phyloP scores from a whole-genome alignment of 2,797 vertebrate genomes.

The Luscinia luscinia region DNA sequence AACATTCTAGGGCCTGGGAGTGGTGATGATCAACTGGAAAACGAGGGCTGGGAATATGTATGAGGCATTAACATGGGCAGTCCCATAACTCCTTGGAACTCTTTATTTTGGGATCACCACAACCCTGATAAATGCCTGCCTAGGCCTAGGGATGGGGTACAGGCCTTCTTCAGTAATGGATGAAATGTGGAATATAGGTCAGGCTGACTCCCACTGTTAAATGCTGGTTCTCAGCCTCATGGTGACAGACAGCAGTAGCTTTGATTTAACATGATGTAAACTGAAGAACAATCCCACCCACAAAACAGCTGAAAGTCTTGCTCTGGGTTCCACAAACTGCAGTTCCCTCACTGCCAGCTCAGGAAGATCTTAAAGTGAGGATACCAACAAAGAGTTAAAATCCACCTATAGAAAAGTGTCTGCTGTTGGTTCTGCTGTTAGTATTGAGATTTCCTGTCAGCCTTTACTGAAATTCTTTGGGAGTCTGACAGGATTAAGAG shows the following conservation, averaged over 20 bases:
- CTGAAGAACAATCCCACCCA: neutral
- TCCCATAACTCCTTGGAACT: too few relatives aligned
- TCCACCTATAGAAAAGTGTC: neutral
- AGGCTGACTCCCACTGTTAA: neutral
- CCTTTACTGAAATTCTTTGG: conserved; percentile 72
- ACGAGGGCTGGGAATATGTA: too few relatives aligned
- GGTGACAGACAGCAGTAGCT: neutral
- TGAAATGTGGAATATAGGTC: too few relatives aligned
- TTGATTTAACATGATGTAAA: neutral
- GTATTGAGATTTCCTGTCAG: conserved; percentile 68
- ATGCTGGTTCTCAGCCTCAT: neutral
- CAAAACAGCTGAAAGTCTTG: neutral
- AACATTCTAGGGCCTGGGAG: too few relatives aligned
- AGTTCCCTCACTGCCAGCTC: neutral
- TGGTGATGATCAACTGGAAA: too few relatives aligned
- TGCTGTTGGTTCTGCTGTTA: neutral
- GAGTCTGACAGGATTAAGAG: conserved; percentile 81
- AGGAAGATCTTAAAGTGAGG: neutral
- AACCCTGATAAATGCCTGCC: too few relatives aligned
- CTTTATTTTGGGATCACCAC: too few relatives aligned
- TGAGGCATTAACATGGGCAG: too few relatives aligned
- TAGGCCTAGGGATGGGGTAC: too few relatives aligned
- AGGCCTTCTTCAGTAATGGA: too few relatives aligned
- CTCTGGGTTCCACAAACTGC: neutral
- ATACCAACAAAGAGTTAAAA: conserved; percentile 34